Conservation (phyloP, 2,113 vertebrate genomes). For the Micromys minutus region DNA sequence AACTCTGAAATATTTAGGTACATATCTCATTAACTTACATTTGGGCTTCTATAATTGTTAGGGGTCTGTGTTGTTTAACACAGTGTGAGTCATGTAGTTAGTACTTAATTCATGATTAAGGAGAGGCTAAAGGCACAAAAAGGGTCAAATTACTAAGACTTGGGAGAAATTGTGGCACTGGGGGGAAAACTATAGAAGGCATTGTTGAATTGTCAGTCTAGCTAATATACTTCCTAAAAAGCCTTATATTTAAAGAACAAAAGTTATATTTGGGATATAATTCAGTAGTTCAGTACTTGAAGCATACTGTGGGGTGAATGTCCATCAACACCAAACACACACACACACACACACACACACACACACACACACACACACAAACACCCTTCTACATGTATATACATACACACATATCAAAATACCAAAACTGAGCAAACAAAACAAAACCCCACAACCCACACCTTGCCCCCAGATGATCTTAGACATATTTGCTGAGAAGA, state of each 20-base stretch:
- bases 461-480: neutral
- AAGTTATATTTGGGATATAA: neutral
- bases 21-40: neutral
- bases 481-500: neutral
- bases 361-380: neutral
- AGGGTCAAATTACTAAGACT: neutral
- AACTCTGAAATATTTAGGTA: slow-evolving; percentile 7
- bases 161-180: neutral
- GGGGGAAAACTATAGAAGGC: slow-evolving; percentile 8
- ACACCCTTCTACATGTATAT: no score
- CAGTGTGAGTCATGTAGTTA: neutral
- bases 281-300: neutral
- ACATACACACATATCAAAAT: neutral
- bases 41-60: neutral
- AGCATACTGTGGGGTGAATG: neutral
- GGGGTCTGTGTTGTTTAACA: neutral
- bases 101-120: neutral
- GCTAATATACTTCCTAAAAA: slow-evolving; percentile 36
- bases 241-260: neutral
- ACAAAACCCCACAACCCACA: neutral
- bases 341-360: neutral
- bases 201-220: slow-evolving; percentile 24
- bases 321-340: neutral
- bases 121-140: neutral
- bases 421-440: neutral